Conservation (phyloP, 2,113 vertebrate genomes). For the Promerops cafer region DNA sequence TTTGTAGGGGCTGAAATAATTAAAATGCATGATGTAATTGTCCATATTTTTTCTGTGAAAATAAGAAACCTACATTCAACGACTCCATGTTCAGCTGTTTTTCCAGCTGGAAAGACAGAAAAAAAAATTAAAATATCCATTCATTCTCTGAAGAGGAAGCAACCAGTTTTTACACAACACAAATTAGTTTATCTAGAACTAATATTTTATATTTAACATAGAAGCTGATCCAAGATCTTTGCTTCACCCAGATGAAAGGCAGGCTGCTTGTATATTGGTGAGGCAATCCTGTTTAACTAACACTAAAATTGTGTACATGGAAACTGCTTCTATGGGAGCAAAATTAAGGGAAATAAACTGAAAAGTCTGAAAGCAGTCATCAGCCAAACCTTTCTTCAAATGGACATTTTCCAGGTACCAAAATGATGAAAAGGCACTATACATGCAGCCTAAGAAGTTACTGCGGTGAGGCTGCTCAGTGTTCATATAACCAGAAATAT, state of each 20-base stretch:
- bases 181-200: constrained; percentile 18
- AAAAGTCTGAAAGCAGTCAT: neutral
- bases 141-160: constrained; percentile 34
- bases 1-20: neutral
- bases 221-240: constrained; percentile 8
- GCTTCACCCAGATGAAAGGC: neutral
- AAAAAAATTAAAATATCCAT: constrained; percentile 9
- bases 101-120: constrained; percentile 4
- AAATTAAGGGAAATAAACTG: neutral
- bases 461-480: neutral
- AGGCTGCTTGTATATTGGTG: neutral
- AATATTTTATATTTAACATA: constrained; percentile 1
- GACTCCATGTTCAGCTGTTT: constrained; percentile 24
- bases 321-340: constrained; percentile 17
- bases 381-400: neutral
- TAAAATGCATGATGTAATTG: constrained; percentile 6
- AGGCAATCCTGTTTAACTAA: neutral
- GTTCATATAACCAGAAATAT: neutral
- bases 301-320: neutral
- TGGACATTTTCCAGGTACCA: neutral
- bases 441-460: neutral
- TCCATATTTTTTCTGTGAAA: neutral
- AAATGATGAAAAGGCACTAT: neutral
- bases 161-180: constrained; percentile 10
- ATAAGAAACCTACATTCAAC: constrained; percentile 20